A percentile compares a stretch with the other conserved stretches of the same genome.
Conservation (phyloP, 2,888 invertebrate species). For the Pollenia labialis region DNA sequence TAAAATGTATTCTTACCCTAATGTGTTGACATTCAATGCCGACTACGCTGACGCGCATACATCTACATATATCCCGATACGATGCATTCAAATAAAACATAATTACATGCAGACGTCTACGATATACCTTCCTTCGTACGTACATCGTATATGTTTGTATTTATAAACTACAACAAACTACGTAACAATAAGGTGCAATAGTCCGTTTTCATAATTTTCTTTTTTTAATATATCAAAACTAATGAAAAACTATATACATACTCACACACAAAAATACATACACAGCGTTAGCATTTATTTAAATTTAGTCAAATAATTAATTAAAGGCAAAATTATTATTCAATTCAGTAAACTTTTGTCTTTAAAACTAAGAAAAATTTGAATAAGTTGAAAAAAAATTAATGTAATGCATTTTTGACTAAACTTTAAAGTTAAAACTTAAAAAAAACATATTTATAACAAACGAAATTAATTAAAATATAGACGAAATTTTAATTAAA, state of each 20-base stretch:
- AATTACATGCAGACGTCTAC: constrained; percentile 30
- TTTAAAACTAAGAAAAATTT: constrained; percentile 47
- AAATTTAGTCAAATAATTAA: constrained; percentile 53
- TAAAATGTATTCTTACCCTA: constrained; percentile 82
- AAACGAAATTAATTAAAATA: constrained; percentile 13
- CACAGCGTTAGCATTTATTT: constrained; percentile 70
- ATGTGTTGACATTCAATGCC: constrained; percentile 45
- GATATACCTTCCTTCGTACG: background rate
- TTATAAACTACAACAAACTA: constrained; percentile 35
- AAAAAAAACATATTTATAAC: constrained; percentile 33
- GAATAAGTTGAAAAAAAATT: constrained; percentile 40
- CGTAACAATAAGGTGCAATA: constrained; percentile 71
- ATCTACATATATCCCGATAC: constrained; percentile 33
- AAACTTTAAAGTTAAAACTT: constrained; percentile 2
- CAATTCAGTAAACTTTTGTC: constrained; percentile 41
- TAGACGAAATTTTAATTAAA: constrained; percentile 21
- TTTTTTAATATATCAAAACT: constrained; percentile 5
- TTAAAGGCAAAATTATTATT: constrained; percentile 37
- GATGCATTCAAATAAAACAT: constrained; percentile 40
- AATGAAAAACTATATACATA: constrained; percentile 19
- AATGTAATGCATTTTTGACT: constrained; percentile 51
- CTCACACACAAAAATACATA: constrained; percentile 46
- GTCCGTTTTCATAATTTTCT: constrained; percentile 58
- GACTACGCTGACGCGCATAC: constrained; percentile 47
- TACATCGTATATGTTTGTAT: constrained; percentile 13